phyloP scores from a whole-genome alignment of 2,888 invertebrate genomes.

The Ennomos fuscantarius region DNA sequence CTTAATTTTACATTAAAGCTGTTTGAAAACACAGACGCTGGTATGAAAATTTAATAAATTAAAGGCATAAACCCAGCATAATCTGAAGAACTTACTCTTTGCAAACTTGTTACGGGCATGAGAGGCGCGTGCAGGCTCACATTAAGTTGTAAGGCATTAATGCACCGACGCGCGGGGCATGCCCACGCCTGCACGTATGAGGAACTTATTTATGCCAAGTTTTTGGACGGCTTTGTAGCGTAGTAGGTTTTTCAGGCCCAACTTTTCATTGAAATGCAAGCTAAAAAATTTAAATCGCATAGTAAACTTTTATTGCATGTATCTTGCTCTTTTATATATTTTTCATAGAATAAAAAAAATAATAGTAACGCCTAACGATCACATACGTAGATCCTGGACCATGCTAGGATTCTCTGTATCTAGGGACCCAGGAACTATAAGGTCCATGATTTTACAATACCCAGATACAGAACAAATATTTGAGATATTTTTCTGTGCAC shows the following conservation, averaged over 20 bases:
- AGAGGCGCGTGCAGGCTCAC: constrained; percentile 69
- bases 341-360: too few relatives aligned
- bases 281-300: constrained; percentile 56
- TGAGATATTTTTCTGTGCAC: too few relatives aligned
- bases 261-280: constrained; percentile 46
- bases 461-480: too few relatives aligned
- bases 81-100: constrained; percentile 43
- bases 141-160: constrained; percentile 78
- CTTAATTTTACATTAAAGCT: too few relatives aligned
- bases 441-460: too few relatives aligned
- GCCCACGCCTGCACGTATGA: constrained; percentile 59
- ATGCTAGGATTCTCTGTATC: too few relatives aligned
- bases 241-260: constrained; percentile 41
- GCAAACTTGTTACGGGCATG: constrained; percentile 55
- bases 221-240: constrained; percentile 39
- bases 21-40: too few relatives aligned
- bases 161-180: constrained; percentile 70
- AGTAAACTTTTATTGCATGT: constrained; percentile 3
- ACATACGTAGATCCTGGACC: too few relatives aligned
- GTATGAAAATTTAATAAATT: too few relatives aligned
- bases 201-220: constrained; percentile 53
- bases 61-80: too few relatives aligned
- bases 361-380: too few relatives aligned
- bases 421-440: too few relatives aligned
- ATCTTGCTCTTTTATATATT: neutral